Base-by-base conservation (phyloP, 2,113 vertebrate genomes). In the Raja brachyura region DNA sequence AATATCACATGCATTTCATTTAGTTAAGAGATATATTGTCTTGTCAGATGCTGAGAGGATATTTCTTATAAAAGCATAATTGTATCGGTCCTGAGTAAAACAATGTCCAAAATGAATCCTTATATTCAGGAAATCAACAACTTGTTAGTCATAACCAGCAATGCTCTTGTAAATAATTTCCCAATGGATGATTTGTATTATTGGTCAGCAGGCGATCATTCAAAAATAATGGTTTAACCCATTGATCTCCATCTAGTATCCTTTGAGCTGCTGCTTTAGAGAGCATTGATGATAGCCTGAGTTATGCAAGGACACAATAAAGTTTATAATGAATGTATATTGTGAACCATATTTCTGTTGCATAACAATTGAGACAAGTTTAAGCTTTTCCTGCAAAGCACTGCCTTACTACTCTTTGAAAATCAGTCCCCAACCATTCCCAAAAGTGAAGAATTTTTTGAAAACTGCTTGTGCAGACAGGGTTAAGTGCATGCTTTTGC, bases 1-100 rank as follows among this genome's bases (percentile, higher is more conserved):
- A 74, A 54, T 70, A 92, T 48, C 66, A 48, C 66, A 73, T 74
- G 68, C 31, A 73, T 70, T 92, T 74, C 90, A 73, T 70, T 92
- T 48, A 5, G 70, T 74, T 39, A 92, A 92, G 31, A 92, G 90
- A 92, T 28, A 16, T 73, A 73, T 22, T 70, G 66, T 48, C 33
- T 22, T 33, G 13, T 11, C 39, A 48, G 16, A 9, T 92, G 70
- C 20, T 39, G 31, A 63, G 66, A 73, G 68, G 68, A 73, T 28
- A 22, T 13, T 74, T 73, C 66, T 68, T 54, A 10, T 14, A 92
- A 48, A 22, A 28, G 22, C 48, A 4, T 92, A 54, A 92, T 92
- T 54, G 10, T 70, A 39, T 25, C 39, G 39, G 66, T 33, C 33
- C 8, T 74, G 33, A 54, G 5, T 54, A 70, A 73, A 25, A 73